Evolutionary conservation across 2,113 vertebrate genomes (phyloP), one percentile per base, ranked within the genome.

Genomic region (Equus quagga): DNA sequence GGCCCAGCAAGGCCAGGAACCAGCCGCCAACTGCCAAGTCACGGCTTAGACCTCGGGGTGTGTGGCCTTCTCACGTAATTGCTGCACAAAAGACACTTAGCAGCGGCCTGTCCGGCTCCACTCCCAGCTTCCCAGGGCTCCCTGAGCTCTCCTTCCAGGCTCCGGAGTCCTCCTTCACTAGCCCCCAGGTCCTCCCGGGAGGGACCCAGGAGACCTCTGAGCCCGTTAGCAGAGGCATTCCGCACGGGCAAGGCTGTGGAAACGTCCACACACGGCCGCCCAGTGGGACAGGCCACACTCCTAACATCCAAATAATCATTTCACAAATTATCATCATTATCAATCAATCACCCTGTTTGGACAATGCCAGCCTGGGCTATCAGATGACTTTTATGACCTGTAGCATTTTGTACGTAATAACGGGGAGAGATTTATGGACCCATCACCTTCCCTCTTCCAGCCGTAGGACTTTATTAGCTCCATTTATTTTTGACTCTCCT

Each of bases 271-370:
- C 97, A 79, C 98, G 97, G 95, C 92, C 44, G 98, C 96, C 98
- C 98, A 28, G 98, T 44, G 96, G 98, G 99, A 98, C 98, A 98
- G 98, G 96, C 99, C 93, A 93, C 94, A 98, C 98, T 98, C 99
- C 98, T 99, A 99, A 99, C 99, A 99, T 99, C 99, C 99, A 99
- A 98, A 99, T 99, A 99, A 99, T 99, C 99, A 99, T 99, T 99
- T 99, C 98, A 99, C 99, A 99, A 99, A 99, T 99, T 99, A 99
- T 99, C 99, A 99, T 99, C 99, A 99, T 99, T 99, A 99, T 99
- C 99, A 99, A 99, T 99, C 99, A 99, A 99, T 99, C 99, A 99
- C 99, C 99, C 98, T 73, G 98, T 89, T 98, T 94, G 98, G 99
- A 99, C 98, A 98, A 97, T 97, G 97, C 31, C 88, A 83, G 97